Evolutionary conservation across 1,140 invertebrate species (phyloP).

Genomic region (Leguminivora glycinivorella): DNA sequence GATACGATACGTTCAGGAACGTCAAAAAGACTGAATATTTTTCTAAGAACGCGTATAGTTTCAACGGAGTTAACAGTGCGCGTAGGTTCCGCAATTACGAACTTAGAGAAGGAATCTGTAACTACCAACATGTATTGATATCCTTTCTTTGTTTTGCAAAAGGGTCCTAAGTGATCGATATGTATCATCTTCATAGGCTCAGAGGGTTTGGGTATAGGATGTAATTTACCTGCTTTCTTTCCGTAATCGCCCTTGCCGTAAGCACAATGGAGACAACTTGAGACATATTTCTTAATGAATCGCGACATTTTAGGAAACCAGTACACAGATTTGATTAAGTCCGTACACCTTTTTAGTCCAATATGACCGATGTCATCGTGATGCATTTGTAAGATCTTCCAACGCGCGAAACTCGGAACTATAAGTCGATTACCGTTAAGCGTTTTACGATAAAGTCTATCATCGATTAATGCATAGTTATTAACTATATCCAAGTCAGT

Average conservation of each 20-base stretch:
- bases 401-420: slow-evolving; percentile 46
- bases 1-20: slow-evolving; percentile 9
- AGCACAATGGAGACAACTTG: slow-evolving; percentile 41
- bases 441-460: slow-evolving; percentile 38
- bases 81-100: slow-evolving; percentile 40
- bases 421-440: slow-evolving; percentile 45
- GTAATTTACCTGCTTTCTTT: slow-evolving; percentile 16
- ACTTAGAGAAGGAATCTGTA: slow-evolving; percentile 59
- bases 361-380: slow-evolving; percentile 47
- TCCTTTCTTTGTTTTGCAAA: slow-evolving; percentile 37
- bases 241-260: slow-evolving; percentile 38
- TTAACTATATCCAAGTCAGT: no score
- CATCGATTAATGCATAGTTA: no score
- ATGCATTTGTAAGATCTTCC: slow-evolving; percentile 37
- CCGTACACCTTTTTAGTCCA: slow-evolving; percentile 37
- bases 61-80: slow-evolving; percentile 33
- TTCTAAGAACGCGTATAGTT: slow-evolving; percentile 11
- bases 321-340: slow-evolving; percentile 42
- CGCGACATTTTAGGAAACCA: no score
- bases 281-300: slow-evolving; percentile 43
- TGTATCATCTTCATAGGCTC: slow-evolving; percentile 40
- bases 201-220: slow-evolving; percentile 38
- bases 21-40: slow-evolving; percentile 26
- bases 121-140: slow-evolving; percentile 47
- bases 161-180: slow-evolving; percentile 48